Evolutionary conservation across 2,888 invertebrate species (phyloP), one percentile per base, ranked within the genome.

Genomic region (Cheilosia scutellata): DNA sequence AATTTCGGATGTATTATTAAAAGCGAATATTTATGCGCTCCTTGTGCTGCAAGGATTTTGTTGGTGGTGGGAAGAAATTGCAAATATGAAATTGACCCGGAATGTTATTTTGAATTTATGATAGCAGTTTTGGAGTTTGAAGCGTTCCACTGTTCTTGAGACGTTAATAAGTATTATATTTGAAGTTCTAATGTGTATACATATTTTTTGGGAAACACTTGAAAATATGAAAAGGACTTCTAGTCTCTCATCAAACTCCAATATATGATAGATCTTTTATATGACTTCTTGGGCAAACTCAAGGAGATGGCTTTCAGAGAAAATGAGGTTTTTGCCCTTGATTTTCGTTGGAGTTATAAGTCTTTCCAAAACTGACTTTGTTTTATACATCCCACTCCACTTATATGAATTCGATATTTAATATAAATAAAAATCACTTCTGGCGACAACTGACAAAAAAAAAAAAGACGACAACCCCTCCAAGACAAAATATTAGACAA

Each of bases 61-160:
- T 5, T 16, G n/a, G 44, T 2, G 4, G 49, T 37, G n/a, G 40
- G 47, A 20, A 25, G 4, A 44, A 16, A 37, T 25, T 37, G 42
- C 42, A 78, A 51, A 62, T 78, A 66, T 13, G 25, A 49, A 58
- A 70, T 53, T 78, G 65, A 49, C 78, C 47, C 78, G 58, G 44
- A 49, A 79, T 33, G 57, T 66, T 79, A 74, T 79, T 20, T 79
- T 79, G 63, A 79, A 65, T 74, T 49, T 53, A 49, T 20, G 20
- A 47, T 68, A 27, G 76, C 27, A 31, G 33, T 44, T 57, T 20
- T 44, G 16, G 2, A 47, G 9, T 51, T 60, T 53, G 51, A 60
- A 58, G 58, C 37, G 40, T 53, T 62, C 33, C 42, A 5, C 13
- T 27, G n/a, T 66, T 66, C 76, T 76, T 66, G 66, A 76, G 76